Conservation (phyloP, 2,888 invertebrate genomes). For the Spilosoma lubricipeda region DNA sequence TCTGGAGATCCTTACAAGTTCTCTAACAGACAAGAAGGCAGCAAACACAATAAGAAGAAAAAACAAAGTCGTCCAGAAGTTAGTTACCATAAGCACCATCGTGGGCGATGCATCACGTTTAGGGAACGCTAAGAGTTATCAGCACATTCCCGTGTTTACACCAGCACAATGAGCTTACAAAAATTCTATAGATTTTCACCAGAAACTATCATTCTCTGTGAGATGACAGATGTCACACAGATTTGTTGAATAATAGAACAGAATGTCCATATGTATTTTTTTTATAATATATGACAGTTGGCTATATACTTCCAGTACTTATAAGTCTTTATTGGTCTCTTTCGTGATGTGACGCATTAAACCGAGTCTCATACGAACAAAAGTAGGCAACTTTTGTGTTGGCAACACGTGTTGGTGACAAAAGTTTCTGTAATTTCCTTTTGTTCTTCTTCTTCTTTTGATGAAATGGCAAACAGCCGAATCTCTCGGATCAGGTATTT, state of each 20-base stretch:
- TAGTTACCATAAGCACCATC: constrained; percentile 29
- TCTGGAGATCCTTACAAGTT: constrained; percentile 54
- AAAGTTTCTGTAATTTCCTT: too few species aligned
- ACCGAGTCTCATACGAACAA: too few species aligned
- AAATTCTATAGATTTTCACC: background rate
- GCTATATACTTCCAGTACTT: background rate
- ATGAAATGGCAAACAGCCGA: too few species aligned
- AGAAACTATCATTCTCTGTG: background rate
- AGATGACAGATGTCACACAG: constrained; percentile 3
- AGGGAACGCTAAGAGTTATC: background rate
- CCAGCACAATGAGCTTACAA: background rate
- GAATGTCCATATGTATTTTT: background rate
- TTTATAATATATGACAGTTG: background rate
- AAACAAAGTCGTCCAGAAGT: constrained; percentile 64
- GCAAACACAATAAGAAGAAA: constrained; percentile 65
- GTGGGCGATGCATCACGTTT: constrained; percentile 7
- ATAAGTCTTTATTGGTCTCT: background rate
- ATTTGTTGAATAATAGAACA: background rate
- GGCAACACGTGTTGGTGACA: too few species aligned
- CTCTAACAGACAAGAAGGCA: constrained; percentile 56
- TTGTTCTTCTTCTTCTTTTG: too few species aligned
- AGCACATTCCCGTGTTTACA: constrained; percentile 3
- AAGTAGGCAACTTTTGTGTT: too few species aligned
- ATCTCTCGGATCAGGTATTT: too few species aligned
- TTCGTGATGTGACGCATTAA: too few species aligned